Evolutionary conservation across 1,140 invertebrate species (phyloP), one percentile per base, ranked within the genome.

Genomic region (Camponotus pennsylvanicus): DNA sequence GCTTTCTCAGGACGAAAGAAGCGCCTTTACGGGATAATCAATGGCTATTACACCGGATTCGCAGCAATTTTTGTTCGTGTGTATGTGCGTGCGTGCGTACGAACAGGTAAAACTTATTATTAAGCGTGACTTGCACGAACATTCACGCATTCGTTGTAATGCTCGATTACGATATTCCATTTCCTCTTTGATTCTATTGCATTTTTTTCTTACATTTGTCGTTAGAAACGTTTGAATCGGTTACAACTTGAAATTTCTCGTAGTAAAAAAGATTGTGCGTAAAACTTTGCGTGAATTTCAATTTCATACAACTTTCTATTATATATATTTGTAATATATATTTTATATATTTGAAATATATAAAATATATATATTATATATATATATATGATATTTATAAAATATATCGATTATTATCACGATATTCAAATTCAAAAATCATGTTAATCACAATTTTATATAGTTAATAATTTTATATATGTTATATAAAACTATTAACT

Each of bases 1-100:
- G 89, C 89, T 92, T 92, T 92, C 91, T 66, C 87, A 82, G 88
- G 83, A 86, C 82, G 83, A 76, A 85, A 90, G 70, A 78, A 86
- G 69, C 34, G 9, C 42, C 42, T 69, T 45, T 66, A 11, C 57
- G 27, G 27, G 55, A 57, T 57, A 82, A 59, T 88, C 87, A 69
- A 82, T 86, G 83, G 66, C 70, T 78, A 57, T 69, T 27, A 32
- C n/a, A n/a, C 11, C 13, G 49, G 18, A 37, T 76, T 69, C 42
- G 34, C 67, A 27, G 15, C 49, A 52, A 52, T 52, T 64, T 64
- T 64, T 64, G 27, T 15, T 15, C 6, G 27, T 6, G 61, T 13
- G 11, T 13, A 21, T 32, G n/a, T 18, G 55, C 5, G 18, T 9
- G 4, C 15, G 34, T 4, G 34, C 15, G 3, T 8, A 66, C 63